Base-by-base conservation (phyloP, 1,140 invertebrate genomes). In the Halesus radiatus region DNA sequence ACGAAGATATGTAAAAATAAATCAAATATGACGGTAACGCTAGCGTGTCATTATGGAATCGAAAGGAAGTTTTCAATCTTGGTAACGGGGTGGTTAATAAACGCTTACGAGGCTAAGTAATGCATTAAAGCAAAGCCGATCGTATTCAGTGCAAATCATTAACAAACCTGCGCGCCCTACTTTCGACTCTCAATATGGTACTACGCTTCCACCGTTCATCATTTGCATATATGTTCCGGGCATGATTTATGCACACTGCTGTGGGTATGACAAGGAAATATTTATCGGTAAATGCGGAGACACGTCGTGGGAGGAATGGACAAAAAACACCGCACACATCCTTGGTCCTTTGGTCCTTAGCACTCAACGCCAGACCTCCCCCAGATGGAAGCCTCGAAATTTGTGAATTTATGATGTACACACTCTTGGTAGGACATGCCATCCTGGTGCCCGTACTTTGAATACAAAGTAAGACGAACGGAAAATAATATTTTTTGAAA, bases 241-340 rank as follows among this genome's bases (percentile, higher is more conserved):
- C 3, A 16, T 66, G 62, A 66, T 66, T 72, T 72, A 72, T 53
- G 68, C 26, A 45, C 64, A 45, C 16, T 16, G 32, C 15, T 68
- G 32, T 18, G 64, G 29, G 32, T 68, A 15, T 72, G 68, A 22
- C 45, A 20, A 18, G 37, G 68, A 72, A 72, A 72, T 72, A 72
- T 72, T 72, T 72, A 72, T 72, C 45, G 68, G 68, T 52, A 22
- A 53, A 52, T 52, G 68, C 52, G 68, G 68, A 18, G 37, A 72
- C 68, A 72, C 68, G 45, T 72, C 68, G 68, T 72, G 68, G 45
- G 37, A 72, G 68, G 68, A 72, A 72, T 72, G 68, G 68, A 72
- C 68, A 72, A 72, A 64, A 72, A 72, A 72, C 68, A 72, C 23
- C 68, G 37, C 68, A 72, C 68, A 72, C 45, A 50, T 52, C 16